Conservation (phyloP, 2,113 vertebrate genomes). For the Phyllopteryx taeniolatus region DNA sequence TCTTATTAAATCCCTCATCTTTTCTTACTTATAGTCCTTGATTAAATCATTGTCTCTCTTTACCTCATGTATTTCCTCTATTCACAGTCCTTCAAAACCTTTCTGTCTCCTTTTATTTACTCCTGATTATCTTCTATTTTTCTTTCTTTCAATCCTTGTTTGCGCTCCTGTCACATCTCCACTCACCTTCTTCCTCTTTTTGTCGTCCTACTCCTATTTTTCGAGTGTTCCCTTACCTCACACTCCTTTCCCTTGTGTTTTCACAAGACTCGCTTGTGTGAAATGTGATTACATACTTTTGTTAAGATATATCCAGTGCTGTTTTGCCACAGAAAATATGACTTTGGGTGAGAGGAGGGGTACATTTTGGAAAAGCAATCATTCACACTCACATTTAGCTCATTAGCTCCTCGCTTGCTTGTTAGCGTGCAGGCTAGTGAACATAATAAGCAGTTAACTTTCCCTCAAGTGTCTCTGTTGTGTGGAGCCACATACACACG, state of each 20-base stretch:
- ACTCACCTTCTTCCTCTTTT: background rate
- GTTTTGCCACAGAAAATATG: background rate
- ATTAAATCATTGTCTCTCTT: background rate
- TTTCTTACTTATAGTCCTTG: background rate
- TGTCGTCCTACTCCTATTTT: background rate
- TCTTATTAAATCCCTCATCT: background rate
- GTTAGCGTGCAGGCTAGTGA: too few species aligned
- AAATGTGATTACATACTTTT: too few species aligned
- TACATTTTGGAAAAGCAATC: too few species aligned
- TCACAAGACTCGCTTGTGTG: background rate
- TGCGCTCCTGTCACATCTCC: background rate
- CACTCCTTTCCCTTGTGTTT: background rate
- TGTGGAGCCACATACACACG: too few species aligned
- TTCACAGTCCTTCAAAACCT: background rate
- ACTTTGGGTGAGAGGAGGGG: too few species aligned
- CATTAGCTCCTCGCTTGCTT: too few species aligned
- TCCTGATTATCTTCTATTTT: background rate
- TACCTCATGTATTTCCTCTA: background rate
- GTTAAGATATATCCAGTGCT: too few species aligned
- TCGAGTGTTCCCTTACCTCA: background rate
- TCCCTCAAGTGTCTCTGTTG: too few species aligned
- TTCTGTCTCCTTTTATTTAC: background rate
- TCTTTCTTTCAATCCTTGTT: background rate
- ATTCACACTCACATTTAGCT: too few species aligned
- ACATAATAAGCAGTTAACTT: too few species aligned